phyloP scores from a whole-genome alignment of 2,797 vertebrate genomes.

The Apodemus agrarius region DNA sequence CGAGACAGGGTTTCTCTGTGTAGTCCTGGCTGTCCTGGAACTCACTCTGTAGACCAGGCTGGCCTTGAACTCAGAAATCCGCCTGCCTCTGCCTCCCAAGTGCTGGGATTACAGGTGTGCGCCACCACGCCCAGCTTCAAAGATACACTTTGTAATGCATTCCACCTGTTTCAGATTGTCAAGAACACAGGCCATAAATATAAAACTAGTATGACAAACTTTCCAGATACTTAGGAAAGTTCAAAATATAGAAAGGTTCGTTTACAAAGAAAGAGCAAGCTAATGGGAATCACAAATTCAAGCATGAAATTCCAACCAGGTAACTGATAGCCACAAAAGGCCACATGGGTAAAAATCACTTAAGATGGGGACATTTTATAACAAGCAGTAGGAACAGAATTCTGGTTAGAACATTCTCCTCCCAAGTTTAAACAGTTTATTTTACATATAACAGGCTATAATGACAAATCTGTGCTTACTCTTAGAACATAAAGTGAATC shows the following conservation, averaged over 20 bases:
- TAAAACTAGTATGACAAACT: background rate
- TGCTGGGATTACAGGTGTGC: too few relatives aligned
- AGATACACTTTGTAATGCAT: background rate
- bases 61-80: too few relatives aligned
- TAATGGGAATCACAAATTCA: background rate
- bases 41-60: too few relatives aligned
- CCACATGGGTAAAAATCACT: background rate
- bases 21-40: too few relatives aligned
- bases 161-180: background rate
- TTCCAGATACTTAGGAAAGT: conserved; percentile 22
- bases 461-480: background rate
- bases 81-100: too few relatives aligned
- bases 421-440: conserved; percentile 38
- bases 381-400: conserved; percentile 19
- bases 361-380: conserved; percentile 56
- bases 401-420: background rate
- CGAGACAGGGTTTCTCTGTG: too few relatives aligned
- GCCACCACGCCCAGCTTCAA: too few relatives aligned
- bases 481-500: background rate
- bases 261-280: background rate
- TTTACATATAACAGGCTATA: background rate
- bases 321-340: background rate
- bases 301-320: background rate
- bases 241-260: background rate
- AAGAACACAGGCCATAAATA: background rate